Evolutionary conservation across 2,888 invertebrate species (phyloP).

Genomic region (Oscheius sp.): DNA sequence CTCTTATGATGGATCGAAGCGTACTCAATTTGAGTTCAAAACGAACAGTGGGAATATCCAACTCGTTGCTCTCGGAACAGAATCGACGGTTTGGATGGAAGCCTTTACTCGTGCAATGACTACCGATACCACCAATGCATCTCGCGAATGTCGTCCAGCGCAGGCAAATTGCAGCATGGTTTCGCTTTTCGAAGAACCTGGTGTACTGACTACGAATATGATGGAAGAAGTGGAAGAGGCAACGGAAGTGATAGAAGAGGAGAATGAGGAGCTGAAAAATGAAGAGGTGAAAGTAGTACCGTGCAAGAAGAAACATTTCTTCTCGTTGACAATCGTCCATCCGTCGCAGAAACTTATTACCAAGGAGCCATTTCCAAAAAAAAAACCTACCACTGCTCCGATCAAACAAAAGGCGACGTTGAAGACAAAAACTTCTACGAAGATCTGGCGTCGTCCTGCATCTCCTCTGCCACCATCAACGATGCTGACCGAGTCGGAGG

Average conservation of each 20-base stretch:
- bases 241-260: background rate
- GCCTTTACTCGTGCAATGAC: background rate
- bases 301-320: too few species aligned
- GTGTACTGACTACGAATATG: background rate
- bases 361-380: too few species aligned
- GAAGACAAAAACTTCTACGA: too few species aligned
- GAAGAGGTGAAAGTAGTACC: too few species aligned
- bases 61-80: background rate
- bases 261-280: background rate
- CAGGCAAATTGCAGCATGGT: background rate
- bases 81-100: background rate
- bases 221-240: background rate
- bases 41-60: background rate
- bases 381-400: too few species aligned
- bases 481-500: background rate
- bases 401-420: too few species aligned
- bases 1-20: background rate
- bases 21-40: slow-evolving; percentile 6
- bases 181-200: slow-evolving; percentile 8
- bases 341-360: too few species aligned
- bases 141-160: background rate
- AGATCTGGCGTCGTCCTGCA: background rate
- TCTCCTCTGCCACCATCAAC: background rate
- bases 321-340: too few species aligned
- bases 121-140: background rate